Conservation (phyloP, 2,888 invertebrate genomes). For the Amblyjoppa fuscipennis region DNA sequence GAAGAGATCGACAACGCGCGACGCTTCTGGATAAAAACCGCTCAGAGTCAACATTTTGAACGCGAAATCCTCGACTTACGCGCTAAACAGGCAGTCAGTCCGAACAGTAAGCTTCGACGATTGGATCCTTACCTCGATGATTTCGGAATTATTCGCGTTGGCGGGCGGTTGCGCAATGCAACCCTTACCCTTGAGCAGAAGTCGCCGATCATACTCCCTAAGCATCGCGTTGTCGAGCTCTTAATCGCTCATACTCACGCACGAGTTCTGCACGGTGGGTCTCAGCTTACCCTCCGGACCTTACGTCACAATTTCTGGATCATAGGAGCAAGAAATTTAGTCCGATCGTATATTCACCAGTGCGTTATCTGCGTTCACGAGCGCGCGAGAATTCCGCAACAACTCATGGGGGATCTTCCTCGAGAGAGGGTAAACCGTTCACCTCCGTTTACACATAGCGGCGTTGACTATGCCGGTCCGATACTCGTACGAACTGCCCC, state of each 20-base stretch:
- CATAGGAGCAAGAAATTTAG: conserved; percentile 68
- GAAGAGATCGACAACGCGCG: neutral
- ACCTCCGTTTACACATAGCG: conserved; percentile 74
- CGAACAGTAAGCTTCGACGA: neutral
- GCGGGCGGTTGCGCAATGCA: conserved; percentile 53
- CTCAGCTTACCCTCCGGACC: conserved; percentile 58
- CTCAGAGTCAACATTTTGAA: neutral
- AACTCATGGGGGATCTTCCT: conserved; percentile 79
- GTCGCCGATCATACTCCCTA: conserved; percentile 54
- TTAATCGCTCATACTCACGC: conserved; percentile 65
- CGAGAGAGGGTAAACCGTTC: conserved; percentile 70
- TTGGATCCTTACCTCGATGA: conserved; percentile 44
- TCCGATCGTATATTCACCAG: conserved; percentile 65
- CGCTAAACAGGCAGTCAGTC: neutral
- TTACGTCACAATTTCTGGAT: conserved; percentile 75
- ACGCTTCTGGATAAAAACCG: neutral
- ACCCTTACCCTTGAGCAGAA: conserved; percentile 29
- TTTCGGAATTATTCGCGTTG: conserved; percentile 48
- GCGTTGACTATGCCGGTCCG: conserved; percentile 80
- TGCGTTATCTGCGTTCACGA: conserved; percentile 77
- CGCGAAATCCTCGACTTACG: neutral
- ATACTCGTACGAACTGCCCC: conserved; percentile 54
- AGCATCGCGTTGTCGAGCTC: conserved; percentile 36
- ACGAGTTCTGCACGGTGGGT: conserved; percentile 69
- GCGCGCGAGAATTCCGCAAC: conserved; percentile 60